Conservation (phyloP, 1,140 invertebrate genomes). For the Apis cerana region DNA sequence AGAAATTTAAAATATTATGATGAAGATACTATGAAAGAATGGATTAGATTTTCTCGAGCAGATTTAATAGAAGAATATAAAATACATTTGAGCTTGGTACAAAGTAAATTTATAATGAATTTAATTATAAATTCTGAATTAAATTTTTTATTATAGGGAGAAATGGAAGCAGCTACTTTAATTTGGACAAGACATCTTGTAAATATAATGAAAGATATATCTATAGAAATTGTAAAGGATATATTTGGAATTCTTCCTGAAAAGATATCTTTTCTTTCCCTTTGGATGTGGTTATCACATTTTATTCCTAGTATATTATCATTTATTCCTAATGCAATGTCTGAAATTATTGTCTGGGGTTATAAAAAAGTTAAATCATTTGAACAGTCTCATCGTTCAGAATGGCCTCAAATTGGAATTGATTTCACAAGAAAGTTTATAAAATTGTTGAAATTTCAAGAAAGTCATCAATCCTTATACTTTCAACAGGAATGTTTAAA, state of each 20-base stretch:
- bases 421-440: conserved; percentile 69
- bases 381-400: conserved; percentile 62
- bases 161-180: conserved; percentile 72
- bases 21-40: conserved; percentile 64
- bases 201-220: conserved; percentile 57
- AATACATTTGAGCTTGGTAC: conserved; percentile 66
- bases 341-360: conserved; percentile 70
- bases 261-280: conserved; percentile 34
- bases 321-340: conserved; percentile 64
- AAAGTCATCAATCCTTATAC: conserved; percentile 44
- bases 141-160: conserved; percentile 56
- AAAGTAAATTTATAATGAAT: conserved; percentile 4
- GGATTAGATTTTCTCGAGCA: conserved; percentile 70
- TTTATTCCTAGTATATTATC: conserved; percentile 72
- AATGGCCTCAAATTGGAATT: conserved; percentile 73
- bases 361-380: conserved; percentile 68
- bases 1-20: conserved; percentile 21
- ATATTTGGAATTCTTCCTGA: conserved; percentile 67
- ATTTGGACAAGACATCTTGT: conserved; percentile 73
- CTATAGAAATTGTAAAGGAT: conserved; percentile 50
- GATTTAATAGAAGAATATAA: conserved; percentile 72
- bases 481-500: conserved; percentile 62
- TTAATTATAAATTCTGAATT: not conserved
- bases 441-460: conserved; percentile 65
- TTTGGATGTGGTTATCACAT: conserved; percentile 74